Percentiles rank a stretch among this genome's conserved stretches.
Evolutionary conservation across 2,888 invertebrate species (phyloP).

Genomic region (Zygogramma bicolorata): DNA sequence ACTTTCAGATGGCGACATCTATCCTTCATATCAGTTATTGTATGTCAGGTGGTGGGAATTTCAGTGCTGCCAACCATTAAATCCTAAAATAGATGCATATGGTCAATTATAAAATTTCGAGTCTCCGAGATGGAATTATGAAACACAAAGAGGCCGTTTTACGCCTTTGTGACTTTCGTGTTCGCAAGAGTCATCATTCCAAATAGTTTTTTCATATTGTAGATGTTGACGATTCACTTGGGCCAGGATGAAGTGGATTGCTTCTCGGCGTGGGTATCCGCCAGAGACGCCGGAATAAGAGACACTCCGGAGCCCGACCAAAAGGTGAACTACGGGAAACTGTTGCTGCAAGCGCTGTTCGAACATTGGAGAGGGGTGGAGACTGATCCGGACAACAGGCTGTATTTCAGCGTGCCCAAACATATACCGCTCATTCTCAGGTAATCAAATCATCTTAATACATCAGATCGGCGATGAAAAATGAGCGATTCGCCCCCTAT

Average conservation of each 20-base stretch:
- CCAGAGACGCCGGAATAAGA: constrained; percentile 89
- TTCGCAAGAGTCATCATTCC: too few relatives aligned
- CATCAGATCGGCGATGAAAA: not conserved
- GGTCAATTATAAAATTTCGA: too few relatives aligned
- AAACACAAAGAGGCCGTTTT: too few relatives aligned
- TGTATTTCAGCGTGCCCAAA: constrained; percentile 89
- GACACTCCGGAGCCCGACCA: constrained; percentile 77
- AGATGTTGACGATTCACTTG: constrained; percentile 97
- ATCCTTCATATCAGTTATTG: too few relatives aligned
- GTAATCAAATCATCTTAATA: not conserved
- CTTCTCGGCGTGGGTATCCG: constrained; percentile 98
- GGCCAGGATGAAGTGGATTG: constrained; percentile 98
- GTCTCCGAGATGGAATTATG: too few relatives aligned
- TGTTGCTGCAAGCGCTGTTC: constrained; percentile 92
- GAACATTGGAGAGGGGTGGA: constrained; percentile 89
- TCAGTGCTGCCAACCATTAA: too few relatives aligned
- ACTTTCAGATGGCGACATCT: too few relatives aligned
- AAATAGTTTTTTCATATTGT: constrained; percentile 20
- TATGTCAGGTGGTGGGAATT: too few relatives aligned
- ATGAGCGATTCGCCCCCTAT: too few relatives aligned
- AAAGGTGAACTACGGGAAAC: constrained; percentile 95
- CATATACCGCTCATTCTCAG: constrained; percentile 95
- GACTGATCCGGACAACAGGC: constrained; percentile 79
- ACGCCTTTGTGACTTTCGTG: too few relatives aligned
- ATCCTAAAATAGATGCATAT: too few relatives aligned